Base-by-base conservation (phyloP, 1,140 invertebrate genomes). In the Tetramorium parvispinum region DNA sequence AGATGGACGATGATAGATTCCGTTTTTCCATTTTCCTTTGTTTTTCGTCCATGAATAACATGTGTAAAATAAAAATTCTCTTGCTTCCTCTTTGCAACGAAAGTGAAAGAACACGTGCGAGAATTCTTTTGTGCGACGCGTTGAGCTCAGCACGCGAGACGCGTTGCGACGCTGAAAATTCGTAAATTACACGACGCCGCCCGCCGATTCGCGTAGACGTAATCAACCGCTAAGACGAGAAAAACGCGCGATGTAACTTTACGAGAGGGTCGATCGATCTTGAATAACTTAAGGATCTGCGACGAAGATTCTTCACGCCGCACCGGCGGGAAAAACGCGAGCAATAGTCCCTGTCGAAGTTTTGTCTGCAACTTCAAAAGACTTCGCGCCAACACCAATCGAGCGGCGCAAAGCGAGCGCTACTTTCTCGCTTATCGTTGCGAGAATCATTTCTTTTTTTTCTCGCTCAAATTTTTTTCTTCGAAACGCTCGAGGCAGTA, bases 251-350 rank as follows among this genome's bases (percentile, higher is more conserved):
- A 61, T 61, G 40, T 59, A 75, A 83, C 79, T 83, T 73, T 7
- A 21, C 68, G 24, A 37, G 32, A 46, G 13, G n/a, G 7, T 59
- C 68, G 79, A 83, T 83, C 79, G 79, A 83, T 83, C 16, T n/a
- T 83, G 79, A 83, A 83, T 83, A 83, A 83, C 79, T 83, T 83
- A 83, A 59, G 53, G 27, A 73, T 83, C 68, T 59, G 40, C 46
- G 53, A 49, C 24, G 68, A 83, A 32, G 32, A 75, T 83, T 27
- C 43, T 83, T 37, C 40, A 73, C 51, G 43, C n/a, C 32, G 24
- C 51, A 27, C n/a, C 32, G 24, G 16, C 10, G 18, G 11, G 18
- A 11, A 43, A 51, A 71, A 7, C 24, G 24, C 68, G 68, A 46
- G 66, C 66, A 55, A 66, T 53, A 53, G 77, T 32, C 49, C 11